Percentiles rank a stretch among this genome's conserved stretches.
Conservation (phyloP, 2,888 invertebrate genomes). For the Melieria crassipennis region DNA sequence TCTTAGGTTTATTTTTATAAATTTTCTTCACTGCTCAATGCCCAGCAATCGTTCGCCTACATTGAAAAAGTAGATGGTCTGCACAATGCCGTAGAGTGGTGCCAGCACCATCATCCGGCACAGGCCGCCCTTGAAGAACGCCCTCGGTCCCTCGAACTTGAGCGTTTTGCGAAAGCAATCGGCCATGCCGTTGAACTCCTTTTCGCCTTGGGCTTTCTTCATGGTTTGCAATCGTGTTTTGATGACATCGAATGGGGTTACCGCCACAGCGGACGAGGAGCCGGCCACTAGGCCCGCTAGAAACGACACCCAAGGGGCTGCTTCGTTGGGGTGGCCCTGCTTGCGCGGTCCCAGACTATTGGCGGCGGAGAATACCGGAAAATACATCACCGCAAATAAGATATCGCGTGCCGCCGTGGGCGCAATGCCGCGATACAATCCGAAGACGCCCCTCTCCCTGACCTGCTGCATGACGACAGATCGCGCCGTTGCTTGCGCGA, state of each 20-base stretch:
- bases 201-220: constrained; percentile 82
- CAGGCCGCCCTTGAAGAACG: constrained; percentile 96
- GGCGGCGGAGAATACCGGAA: constrained; percentile 93
- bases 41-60: constrained; percentile 83
- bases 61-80: constrained; percentile 95
- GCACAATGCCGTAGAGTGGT: constrained; percentile 97
- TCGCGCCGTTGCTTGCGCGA: constrained; percentile 79
- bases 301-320: constrained; percentile 93
- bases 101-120: constrained; percentile 98
- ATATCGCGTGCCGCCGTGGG: constrained; percentile 94
- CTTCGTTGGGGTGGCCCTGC: constrained; percentile 71
- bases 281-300: constrained; percentile 90
- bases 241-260: constrained; percentile 97
- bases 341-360: constrained; percentile 85
- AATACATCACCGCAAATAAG: constrained; percentile 95
- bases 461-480: constrained; percentile 79
- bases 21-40: neutral
- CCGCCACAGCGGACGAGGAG: constrained; percentile 83
- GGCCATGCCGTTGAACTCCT: constrained; percentile 81
- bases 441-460: constrained; percentile 85
- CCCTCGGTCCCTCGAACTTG: constrained; percentile 86
- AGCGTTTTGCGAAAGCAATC: constrained; percentile 87
- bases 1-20: no score
- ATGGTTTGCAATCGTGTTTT: constrained; percentile 96
- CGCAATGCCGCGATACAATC: constrained; percentile 91